Evolutionary conservation across 2,888 invertebrate species (phyloP).

Genomic region (Ommatoiulus sabulosus): DNA sequence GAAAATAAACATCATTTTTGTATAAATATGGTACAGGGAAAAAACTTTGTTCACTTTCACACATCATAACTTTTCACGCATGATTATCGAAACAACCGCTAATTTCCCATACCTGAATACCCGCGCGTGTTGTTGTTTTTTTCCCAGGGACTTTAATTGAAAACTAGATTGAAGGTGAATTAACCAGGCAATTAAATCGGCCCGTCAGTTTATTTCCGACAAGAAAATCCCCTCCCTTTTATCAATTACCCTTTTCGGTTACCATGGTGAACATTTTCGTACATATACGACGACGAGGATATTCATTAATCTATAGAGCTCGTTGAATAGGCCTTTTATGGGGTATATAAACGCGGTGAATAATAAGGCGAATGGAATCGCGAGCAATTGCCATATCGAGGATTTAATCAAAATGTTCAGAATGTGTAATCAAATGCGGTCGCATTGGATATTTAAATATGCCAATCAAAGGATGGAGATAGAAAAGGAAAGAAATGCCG

Average conservation of each 20-base stretch:
- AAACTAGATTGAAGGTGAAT: constrained; percentile 32
- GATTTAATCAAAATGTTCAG: constrained; percentile 48
- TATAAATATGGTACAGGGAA: no score
- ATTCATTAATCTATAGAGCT: not conserved
- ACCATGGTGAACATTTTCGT: constrained; percentile 17
- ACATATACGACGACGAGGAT: not conserved
- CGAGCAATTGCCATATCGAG: constrained; percentile 25
- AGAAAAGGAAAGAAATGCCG: not conserved
- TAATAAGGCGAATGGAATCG: not conserved
- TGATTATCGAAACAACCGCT: not conserved
- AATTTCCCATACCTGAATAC: not conserved
- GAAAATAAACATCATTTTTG: no score
- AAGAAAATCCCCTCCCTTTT: constrained; percentile 46
- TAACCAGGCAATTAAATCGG: constrained; percentile 45
- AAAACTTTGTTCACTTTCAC: no score
- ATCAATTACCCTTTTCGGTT: constrained; percentile 38
- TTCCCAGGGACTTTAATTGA: not conserved
- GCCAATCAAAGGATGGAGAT: constrained; percentile 16
- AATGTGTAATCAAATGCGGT: constrained; percentile 48
- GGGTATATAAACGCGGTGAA: not conserved
- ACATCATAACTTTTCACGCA: no score
- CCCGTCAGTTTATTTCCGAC: constrained; percentile 44
- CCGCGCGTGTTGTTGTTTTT: not conserved
- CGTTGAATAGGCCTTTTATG: constrained; percentile 8
- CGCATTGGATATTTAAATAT: constrained; percentile 45